A percentile compares a stretch with the other conserved stretches of the same genome.
phyloP scores from a whole-genome alignment of 2,797 vertebrate genomes.

The Gallinago stenura region DNA sequence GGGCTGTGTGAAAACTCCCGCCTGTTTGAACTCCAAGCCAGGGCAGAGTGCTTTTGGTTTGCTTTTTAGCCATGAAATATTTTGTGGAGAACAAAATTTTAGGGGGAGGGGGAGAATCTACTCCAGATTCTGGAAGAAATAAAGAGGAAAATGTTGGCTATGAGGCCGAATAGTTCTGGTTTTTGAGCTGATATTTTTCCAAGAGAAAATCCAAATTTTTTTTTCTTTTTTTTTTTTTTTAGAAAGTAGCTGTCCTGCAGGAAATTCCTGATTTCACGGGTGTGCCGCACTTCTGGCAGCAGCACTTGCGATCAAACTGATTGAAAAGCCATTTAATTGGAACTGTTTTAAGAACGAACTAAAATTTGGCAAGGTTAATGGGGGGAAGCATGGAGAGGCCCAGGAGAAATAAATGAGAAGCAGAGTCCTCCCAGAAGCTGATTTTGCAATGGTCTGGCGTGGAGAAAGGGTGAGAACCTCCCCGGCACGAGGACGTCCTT shows the following conservation, averaged over 20 bases:
- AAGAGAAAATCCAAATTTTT: slow-evolving; percentile 4
- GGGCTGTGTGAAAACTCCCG: slow-evolving; percentile 32
- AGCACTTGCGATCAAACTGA: slow-evolving; percentile 8
- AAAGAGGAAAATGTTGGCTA: slow-evolving; percentile 59
- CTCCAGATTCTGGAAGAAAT: slow-evolving; percentile 68
- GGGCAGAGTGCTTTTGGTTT: slow-evolving; percentile 50
- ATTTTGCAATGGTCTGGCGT: slow-evolving; percentile 30
- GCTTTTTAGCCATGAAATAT: slow-evolving; percentile 42
- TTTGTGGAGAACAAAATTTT: slow-evolving; percentile 47
- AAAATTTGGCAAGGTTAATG: neutral
- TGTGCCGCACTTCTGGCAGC: neutral
- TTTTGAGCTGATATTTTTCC: slow-evolving; percentile 49
- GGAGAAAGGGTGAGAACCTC: neutral
- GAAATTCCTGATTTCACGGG: slow-evolving; percentile 61
- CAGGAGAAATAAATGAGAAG: slow-evolving; percentile 39
- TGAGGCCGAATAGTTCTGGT: neutral
- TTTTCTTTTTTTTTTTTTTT: neutral
- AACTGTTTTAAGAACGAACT: slow-evolving; percentile 24
- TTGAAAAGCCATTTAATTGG: slow-evolving; percentile 50
- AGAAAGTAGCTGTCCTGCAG: slow-evolving; percentile 44
- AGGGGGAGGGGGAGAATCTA: neutral
- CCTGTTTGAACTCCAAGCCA: slow-evolving; percentile 38
- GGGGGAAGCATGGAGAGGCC: neutral
- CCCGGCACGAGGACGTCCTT: neutral
- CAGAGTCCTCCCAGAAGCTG: slow-evolving; percentile 13